Base-by-base conservation (phyloP, 2,888 invertebrate genomes). In the Aphodius sticticus region DNA sequence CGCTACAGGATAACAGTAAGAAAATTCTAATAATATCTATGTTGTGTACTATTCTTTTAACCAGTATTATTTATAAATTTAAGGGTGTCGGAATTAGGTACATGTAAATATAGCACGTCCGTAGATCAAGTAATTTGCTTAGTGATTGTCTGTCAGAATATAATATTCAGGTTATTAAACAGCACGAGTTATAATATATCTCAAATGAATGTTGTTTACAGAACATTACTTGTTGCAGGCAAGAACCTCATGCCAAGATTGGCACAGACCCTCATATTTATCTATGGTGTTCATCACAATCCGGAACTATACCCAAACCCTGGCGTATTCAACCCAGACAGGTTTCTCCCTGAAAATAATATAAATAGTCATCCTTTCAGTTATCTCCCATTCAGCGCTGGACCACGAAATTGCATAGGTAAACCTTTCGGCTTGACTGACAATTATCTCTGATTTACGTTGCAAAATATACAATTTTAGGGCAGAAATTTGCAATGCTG, bases 401-500 rank as follows among this genome's bases (percentile, higher is more conserved):
- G 74, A 74, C 74, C 74, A n/a, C 16, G 74, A 36, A 74, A 74
- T 26, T 74, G 74, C 36, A 74, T 74, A 74, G 74, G 74, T 74
- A 35, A 26, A 2, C 26, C 1, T 26, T 2, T 26, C 26, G 26
- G 26, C 26, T 26, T 26, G 3, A 53, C 6, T 12, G 1, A 53
- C 53, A 9, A 53, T 5, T 53, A 53, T 53, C 7, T 9, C 2
- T 12, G 53, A 53, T 53, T 2, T 53, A 2, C 1, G 4, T 53
- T 1, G 12, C 53, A 12, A 53, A 53, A 9, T 53, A 70, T 72
- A 12, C n/a, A n/a, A 16, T 76, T 78, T n/a, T 15, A 84, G 84
- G 84, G 69, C 84, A 84, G 81, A 83, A 82, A 75, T 84, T 84
- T 71, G 83, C 84, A 4, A 82, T 83, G 82, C 71, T 84, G 35